A percentile compares a stretch with the other conserved stretches of the same genome.
These are phyloP conservation scores for Andrena trimmerana DNA, from an alignment of 2,888 invertebrate genomes.

Conservation along the genomic window DNA sequence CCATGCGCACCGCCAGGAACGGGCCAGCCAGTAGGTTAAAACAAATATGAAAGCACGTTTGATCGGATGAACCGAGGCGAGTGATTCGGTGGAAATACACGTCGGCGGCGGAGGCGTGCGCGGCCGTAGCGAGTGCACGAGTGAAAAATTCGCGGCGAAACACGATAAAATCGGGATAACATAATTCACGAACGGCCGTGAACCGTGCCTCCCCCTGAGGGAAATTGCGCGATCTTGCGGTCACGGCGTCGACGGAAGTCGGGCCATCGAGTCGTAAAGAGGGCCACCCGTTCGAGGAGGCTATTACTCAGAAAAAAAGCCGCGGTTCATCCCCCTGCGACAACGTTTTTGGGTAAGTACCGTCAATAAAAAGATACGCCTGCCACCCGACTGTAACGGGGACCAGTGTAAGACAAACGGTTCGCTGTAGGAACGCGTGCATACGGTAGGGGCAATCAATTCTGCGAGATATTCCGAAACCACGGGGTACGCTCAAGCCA, in stretches of 20 bases:
- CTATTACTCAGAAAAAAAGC: constrained; percentile 38
- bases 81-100: constrained; percentile 32
- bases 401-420: constrained; percentile 37
- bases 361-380: constrained; percentile 48
- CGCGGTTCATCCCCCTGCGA: constrained; percentile 41
- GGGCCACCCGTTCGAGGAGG: constrained; percentile 8
- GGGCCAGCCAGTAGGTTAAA: constrained; percentile 1
- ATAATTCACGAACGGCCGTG: constrained; percentile 16
- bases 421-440: constrained; percentile 35
- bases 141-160: constrained; percentile 29
- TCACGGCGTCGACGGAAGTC: constrained; percentile 1
- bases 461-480: constrained; percentile 52
- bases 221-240: constrained; percentile 25
- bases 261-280: constrained; percentile 24
- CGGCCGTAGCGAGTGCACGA: neutral
- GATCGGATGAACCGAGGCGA: constrained; percentile 23
- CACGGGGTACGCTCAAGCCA: constrained; percentile 45
- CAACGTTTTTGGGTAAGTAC: constrained; percentile 26
- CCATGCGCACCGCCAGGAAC: neutral
- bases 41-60: constrained; percentile 13
- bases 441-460: constrained; percentile 53
- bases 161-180: constrained; percentile 33
- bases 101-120: constrained; percentile 5
- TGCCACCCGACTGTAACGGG: neutral
- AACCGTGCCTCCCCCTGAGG: neutral